These are phyloP conservation scores for Pollenia angustigena DNA, from an alignment of 2,888 invertebrate species.

Conservation along the genomic window DNA sequence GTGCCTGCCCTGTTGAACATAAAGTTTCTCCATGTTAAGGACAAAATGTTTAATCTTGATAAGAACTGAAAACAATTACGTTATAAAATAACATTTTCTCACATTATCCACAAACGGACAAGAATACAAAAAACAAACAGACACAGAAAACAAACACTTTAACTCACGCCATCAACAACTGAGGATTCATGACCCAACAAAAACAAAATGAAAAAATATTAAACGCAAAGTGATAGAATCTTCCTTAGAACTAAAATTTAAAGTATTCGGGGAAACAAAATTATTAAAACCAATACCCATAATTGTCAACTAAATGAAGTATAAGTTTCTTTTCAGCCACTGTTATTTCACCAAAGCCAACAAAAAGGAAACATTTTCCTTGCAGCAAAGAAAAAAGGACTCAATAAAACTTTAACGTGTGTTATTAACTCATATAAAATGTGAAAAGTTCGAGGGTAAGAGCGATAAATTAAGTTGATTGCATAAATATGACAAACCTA, in stretches of 20 bases:
- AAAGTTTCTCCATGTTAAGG: slow-evolving; percentile 46
- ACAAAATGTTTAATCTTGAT: slow-evolving; percentile 78
- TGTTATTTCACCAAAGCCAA: slow-evolving; percentile 1
- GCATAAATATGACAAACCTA: slow-evolving; percentile 82
- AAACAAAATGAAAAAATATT: not conserved
- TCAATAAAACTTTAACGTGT: slow-evolving; percentile 77
- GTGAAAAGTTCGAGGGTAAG: slow-evolving; percentile 67
- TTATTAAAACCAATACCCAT: slow-evolving; percentile 59
- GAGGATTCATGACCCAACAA: slow-evolving; percentile 45
- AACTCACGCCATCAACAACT: slow-evolving; percentile 67
- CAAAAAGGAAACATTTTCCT: slow-evolving; percentile 36
- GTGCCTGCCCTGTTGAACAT: slow-evolving; percentile 38
- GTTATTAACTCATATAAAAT: slow-evolving; percentile 66
- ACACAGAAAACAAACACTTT: slow-evolving; percentile 57
- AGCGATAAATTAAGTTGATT: slow-evolving; percentile 83
- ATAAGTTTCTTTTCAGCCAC: slow-evolving; percentile 40
- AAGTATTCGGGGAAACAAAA: slow-evolving; percentile 26
- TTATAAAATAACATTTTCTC: slow-evolving; percentile 81
- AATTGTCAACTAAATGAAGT: slow-evolving; percentile 61
- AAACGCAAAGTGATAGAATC: slow-evolving; percentile 55
- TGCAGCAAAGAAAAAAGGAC: slow-evolving; percentile 43
- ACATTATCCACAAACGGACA: slow-evolving; percentile 78
- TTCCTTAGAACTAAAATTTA: slow-evolving; percentile 37
- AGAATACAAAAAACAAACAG: slow-evolving; percentile 48
- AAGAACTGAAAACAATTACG: slow-evolving; percentile 80